A percentile compares a stretch with the other conserved stretches of the same genome.
These are phyloP conservation scores for Oreortyx pictus DNA, from an alignment of 2,797 vertebrate genomes.

Conservation along the genomic window DNA sequence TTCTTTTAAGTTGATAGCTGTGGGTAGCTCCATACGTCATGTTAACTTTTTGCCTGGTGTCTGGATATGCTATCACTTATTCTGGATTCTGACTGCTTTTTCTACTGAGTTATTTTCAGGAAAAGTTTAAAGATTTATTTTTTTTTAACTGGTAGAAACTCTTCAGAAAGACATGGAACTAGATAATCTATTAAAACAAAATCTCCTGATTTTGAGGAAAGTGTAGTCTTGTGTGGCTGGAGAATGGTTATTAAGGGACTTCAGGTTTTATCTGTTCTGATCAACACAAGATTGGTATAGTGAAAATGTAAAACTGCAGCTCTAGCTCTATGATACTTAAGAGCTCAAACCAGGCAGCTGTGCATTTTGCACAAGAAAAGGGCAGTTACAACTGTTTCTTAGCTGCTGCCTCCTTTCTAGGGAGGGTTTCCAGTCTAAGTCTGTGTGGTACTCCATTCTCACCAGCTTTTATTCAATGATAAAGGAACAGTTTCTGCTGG, in stretches of 20 bases:
- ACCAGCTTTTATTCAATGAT: background rate
- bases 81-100: background rate
- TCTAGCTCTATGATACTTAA: background rate
- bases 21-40: background rate
- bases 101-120: background rate
- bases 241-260: background rate
- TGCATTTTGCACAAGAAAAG: background rate
- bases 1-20: background rate
- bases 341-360: background rate
- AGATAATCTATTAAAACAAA: background rate
- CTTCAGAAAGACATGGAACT: background rate
- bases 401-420: background rate
- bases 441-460: background rate
- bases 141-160: background rate
- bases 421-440: background rate
- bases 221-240: background rate
- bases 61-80: background rate
- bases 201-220: background rate
- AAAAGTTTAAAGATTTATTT: background rate
- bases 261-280: rapidly evolving
- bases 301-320: background rate
- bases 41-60: background rate
- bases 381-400: background rate
- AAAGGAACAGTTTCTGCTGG: background rate
- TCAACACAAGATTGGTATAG: background rate